Conservation (phyloP, 2,797 vertebrate genomes). For the Pteronotus mesoamericanus region DNA sequence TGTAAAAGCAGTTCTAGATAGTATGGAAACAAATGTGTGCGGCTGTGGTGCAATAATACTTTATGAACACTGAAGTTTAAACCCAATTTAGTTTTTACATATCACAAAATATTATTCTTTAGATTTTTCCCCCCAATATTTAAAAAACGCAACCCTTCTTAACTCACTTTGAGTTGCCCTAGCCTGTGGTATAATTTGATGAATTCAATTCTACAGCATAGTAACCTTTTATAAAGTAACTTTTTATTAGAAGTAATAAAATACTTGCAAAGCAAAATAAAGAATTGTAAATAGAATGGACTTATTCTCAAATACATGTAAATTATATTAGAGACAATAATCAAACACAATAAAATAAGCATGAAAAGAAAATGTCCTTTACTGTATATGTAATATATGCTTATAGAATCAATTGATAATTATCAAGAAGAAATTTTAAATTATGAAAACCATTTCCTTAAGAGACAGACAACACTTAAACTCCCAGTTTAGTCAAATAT, state of each 20-base stretch:
- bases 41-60: neutral
- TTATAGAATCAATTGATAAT: neutral
- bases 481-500: neutral
- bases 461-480: neutral
- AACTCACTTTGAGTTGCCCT: neutral
- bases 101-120: neutral
- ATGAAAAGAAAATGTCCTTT: neutral
- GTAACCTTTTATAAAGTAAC: neutral
- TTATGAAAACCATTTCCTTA: neutral
- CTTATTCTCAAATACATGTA: neutral
- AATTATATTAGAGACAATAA: neutral
- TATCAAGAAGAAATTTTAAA: neutral
- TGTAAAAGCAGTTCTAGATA: neutral
- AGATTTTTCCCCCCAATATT: neutral
- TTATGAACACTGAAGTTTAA: neutral
- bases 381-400: neutral
- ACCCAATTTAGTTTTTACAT: neutral
- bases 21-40: neutral
- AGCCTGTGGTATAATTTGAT: neutral
- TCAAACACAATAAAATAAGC: neutral
- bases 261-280: neutral
- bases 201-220: neutral
- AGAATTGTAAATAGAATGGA: neutral
- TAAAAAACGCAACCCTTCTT: neutral
- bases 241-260: neutral